A percentile compares a stretch with the other conserved stretches of the same genome.
Evolutionary conservation across 2,888 invertebrate species (phyloP).

Genomic region (Drosophila mettleri): DNA sequence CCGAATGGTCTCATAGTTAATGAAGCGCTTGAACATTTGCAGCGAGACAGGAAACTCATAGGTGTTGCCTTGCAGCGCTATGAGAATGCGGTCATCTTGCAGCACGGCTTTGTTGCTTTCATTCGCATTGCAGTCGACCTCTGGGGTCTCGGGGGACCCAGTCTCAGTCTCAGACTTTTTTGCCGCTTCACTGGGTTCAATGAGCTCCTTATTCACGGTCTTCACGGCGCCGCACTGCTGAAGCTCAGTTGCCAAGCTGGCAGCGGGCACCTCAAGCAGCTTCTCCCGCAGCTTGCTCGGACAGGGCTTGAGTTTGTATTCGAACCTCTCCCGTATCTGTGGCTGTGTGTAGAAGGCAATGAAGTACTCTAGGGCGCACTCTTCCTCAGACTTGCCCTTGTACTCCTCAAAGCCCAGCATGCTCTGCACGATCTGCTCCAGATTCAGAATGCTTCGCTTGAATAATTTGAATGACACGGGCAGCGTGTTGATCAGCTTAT

Average conservation of each 20-base stretch:
- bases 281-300: conserved; percentile 29
- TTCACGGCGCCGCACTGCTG: not conserved
- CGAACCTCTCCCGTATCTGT: conserved; percentile 42
- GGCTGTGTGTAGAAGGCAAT: conserved; percentile 39
- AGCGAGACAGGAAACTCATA: conserved; percentile 54
- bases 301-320: conserved; percentile 42
- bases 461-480: conserved; percentile 38
- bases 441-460: conserved; percentile 34
- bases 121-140: not conserved
- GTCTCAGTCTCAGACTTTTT: not conserved
- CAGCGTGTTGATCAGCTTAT: not conserved
- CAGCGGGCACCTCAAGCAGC: conserved; percentile 18
- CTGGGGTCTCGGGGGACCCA: not conserved
- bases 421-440: conserved; percentile 29
- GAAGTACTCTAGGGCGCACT: conserved; percentile 40
- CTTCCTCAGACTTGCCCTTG: conserved; percentile 21
- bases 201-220: not conserved
- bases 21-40: conserved; percentile 30
- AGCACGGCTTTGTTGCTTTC: not conserved
- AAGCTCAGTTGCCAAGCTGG: not conserved
- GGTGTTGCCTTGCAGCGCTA: not conserved
- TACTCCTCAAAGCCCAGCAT: conserved; percentile 38
- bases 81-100: conserved; percentile 22
- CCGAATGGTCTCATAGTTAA: conserved; percentile 32
- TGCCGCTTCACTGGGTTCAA: not conserved